Conservation (phyloP, 2,888 invertebrate genomes). For the Caenorhabditis sp. region DNA sequence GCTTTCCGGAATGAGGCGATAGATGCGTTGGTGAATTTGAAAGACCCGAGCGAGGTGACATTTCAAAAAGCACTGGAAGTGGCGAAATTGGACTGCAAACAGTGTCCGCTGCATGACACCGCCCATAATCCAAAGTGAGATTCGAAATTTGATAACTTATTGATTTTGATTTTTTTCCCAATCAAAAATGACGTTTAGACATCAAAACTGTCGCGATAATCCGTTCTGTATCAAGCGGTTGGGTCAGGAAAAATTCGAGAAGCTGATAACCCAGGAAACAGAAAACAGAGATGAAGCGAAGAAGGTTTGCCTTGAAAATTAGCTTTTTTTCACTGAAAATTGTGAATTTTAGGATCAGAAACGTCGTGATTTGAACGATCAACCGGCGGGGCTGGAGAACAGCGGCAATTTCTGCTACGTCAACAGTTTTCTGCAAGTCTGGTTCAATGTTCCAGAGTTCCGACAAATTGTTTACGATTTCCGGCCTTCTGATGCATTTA, state of each 20-base stretch:
- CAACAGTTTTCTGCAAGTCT: conserved; percentile 82
- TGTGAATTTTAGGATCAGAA: conserved; percentile 56
- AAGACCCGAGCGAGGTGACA: conserved; percentile 23
- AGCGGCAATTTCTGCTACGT: conserved; percentile 81
- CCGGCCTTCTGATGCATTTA: conserved; percentile 67
- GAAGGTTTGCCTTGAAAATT: conserved; percentile 29
- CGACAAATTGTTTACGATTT: conserved; percentile 81
- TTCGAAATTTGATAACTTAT: not conserved
- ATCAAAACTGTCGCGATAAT: conserved; percentile 74
- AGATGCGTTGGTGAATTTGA: conserved; percentile 24
- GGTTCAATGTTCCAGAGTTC: conserved; percentile 81
- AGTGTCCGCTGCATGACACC: conserved; percentile 69
- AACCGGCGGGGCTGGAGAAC: conserved; percentile 79
- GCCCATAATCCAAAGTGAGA: conserved; percentile 73
- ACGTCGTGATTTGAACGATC: conserved; percentile 70
- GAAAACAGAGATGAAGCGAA: conserved; percentile 60
- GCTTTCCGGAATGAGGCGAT: conserved; percentile 66
- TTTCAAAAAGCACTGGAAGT: conserved; percentile 58
- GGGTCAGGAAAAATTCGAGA: conserved; percentile 81
- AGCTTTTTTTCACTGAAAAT: not conserved
- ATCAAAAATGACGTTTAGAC: too few species aligned
- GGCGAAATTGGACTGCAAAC: conserved; percentile 68
- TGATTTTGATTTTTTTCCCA: too few species aligned
- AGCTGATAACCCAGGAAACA: conserved; percentile 70
- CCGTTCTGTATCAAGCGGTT: conserved; percentile 79